Percentiles rank a stretch among this genome's conserved stretches.
phyloP scores from a whole-genome alignment of 2,888 invertebrate species.

The Dicyrtoma fusca region DNA sequence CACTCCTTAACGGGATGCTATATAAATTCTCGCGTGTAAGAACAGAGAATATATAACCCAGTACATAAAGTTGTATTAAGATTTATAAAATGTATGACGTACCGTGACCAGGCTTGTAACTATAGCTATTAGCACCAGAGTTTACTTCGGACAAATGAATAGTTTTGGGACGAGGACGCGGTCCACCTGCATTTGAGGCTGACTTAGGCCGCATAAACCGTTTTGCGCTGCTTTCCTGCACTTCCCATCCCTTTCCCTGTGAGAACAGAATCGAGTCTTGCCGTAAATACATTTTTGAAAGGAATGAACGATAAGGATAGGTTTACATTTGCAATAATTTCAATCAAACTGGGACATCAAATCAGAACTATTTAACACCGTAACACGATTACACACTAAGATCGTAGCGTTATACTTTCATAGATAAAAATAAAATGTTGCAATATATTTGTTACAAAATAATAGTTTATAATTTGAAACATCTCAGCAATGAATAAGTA shows the following conservation, averaged over 20 bases:
- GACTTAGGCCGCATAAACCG: conserved; percentile 66
- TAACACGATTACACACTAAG: conserved; percentile 3
- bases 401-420: background rate
- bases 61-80: too few species aligned
- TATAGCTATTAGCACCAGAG: conserved; percentile 68
- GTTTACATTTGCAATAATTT: background rate
- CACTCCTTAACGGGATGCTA: too few species aligned
- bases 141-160: conserved; percentile 74
- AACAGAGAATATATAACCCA: too few species aligned
- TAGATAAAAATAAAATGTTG: background rate
- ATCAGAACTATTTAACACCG: background rate
- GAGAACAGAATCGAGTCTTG: background rate
- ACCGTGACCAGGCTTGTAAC: conserved; percentile 30
- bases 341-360: background rate
- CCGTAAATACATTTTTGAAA: background rate
- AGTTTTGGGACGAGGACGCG: conserved; percentile 82
- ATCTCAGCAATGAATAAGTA: too few species aligned
- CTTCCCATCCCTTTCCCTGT: conserved; percentile 55
- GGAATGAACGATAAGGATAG: background rate
- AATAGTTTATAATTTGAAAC: too few species aligned
- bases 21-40: too few species aligned
- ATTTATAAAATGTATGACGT: background rate
- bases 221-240: conserved; percentile 55
- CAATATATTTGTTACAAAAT: too few species aligned
- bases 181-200: conserved; percentile 60